Conservation (phyloP, 1,140 invertebrate species). For the Diprion similis region DNA sequence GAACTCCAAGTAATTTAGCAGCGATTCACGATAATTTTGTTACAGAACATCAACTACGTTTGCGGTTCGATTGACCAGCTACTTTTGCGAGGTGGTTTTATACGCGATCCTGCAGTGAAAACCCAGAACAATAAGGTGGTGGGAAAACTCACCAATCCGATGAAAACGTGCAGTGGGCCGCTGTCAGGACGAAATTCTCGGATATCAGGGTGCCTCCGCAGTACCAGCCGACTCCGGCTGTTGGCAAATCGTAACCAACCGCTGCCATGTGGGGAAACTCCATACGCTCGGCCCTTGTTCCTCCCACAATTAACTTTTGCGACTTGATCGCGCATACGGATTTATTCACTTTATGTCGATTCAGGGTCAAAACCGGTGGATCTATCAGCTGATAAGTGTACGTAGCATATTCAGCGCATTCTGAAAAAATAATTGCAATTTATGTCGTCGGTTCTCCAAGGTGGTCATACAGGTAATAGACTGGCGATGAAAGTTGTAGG, state of each 20-base stretch:
- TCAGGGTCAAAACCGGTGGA: slow-evolving; percentile 31
- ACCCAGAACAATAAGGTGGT: no score
- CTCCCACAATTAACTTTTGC: slow-evolving; percentile 54
- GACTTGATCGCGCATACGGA: slow-evolving; percentile 44
- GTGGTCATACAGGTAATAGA: background rate
- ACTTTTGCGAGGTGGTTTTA: no score
- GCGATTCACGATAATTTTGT: no score
- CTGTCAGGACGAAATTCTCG: slow-evolving; percentile 58
- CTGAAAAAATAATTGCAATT: slow-evolving; percentile 29
- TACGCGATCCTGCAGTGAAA: no score
- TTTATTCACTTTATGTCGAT: slow-evolving; percentile 35
- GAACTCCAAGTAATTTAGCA: no score
- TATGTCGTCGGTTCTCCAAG: background rate
- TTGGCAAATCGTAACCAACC: slow-evolving; percentile 35
- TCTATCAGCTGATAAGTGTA: slow-evolving; percentile 36
- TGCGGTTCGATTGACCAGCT: no score
- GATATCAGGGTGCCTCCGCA: slow-evolving; percentile 65
- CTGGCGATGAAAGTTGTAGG: background rate
- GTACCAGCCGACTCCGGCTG: slow-evolving; percentile 31
- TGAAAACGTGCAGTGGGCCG: slow-evolving; percentile 58
- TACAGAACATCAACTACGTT: no score
- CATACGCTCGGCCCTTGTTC: slow-evolving; percentile 45
- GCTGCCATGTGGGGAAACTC: slow-evolving; percentile 61
- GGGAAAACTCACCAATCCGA: slow-evolving; percentile 34
- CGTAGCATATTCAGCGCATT: slow-evolving; percentile 47